Conservation (phyloP, 2,888 invertebrate genomes). For the Philhelius pedissequus region DNA sequence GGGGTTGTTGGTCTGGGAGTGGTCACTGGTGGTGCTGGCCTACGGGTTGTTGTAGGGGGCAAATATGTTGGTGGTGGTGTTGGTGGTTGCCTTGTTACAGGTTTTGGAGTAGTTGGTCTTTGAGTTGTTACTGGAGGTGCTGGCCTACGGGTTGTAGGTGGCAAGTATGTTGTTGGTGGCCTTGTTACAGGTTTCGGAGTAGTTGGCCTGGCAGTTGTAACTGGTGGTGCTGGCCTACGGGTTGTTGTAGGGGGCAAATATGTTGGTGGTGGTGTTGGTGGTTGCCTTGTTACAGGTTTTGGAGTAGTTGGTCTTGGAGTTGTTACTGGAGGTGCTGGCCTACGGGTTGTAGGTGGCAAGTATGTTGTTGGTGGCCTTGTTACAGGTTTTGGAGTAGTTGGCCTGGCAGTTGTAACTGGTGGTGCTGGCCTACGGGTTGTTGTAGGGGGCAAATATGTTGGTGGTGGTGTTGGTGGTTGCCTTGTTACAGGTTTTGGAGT, state of each 20-base stretch:
- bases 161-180: neutral
- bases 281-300: neutral
- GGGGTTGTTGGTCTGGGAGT: constrained; percentile 35
- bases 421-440: neutral
- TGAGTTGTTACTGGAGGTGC: constrained; percentile 19
- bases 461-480: constrained; percentile 13
- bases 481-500: constrained; percentile 68
- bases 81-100: too few relatives aligned
- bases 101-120: too few relatives aligned
- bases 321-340: constrained; percentile 68
- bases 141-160: constrained; percentile 16
- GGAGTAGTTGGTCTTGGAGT: neutral
- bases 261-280: neutral
- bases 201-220: constrained; percentile 8
- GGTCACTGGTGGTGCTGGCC: constrained; percentile 6
- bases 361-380: too few relatives aligned
- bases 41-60: constrained; percentile 14
- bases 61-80: constrained; percentile 1
- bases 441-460: constrained; percentile 1
- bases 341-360: constrained; percentile 41
- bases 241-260: neutral
- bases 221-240: neutral
- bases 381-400: constrained; percentile 44
- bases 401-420: neutral
- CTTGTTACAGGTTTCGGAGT: too few relatives aligned